These are phyloP conservation scores for Pseudomyrmex dendroicus DNA, from an alignment of 1,140 invertebrate genomes.

Conservation along the genomic window DNA sequence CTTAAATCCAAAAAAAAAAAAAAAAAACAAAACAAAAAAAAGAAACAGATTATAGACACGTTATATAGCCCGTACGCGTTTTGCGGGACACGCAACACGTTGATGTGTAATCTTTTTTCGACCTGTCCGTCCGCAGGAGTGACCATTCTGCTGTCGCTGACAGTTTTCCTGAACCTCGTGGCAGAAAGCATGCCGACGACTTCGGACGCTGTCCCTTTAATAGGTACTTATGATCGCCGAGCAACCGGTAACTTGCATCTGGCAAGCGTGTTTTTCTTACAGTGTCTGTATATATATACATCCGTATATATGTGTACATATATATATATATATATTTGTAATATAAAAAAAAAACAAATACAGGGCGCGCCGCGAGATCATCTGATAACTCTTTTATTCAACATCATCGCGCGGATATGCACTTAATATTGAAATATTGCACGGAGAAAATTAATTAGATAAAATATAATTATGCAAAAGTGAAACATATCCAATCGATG, in stretches of 20 bases:
- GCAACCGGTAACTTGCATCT: slow-evolving; percentile 58
- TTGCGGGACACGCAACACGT: slow-evolving; percentile 16
- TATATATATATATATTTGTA: neutral
- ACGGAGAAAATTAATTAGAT: no score
- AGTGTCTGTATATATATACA: slow-evolving; percentile 70
- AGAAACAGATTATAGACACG: neutral
- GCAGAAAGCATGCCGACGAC: slow-evolving; percentile 96
- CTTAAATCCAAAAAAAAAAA: no score
- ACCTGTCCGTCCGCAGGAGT: slow-evolving; percentile 90
- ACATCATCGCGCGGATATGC: slow-evolving; percentile 17
- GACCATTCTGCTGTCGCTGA: slow-evolving; percentile 99
- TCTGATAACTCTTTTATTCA: slow-evolving; percentile 24
- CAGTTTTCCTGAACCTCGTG: slow-evolving; percentile 98
- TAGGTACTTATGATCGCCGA: slow-evolving; percentile 85
- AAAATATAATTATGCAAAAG: no score
- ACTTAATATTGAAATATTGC: neutral
- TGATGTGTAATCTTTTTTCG: slow-evolving; percentile 52
- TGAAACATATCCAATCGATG: no score
- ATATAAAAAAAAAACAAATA: neutral
- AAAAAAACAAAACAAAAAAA: no score
- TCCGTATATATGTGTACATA: slow-evolving; percentile 41
- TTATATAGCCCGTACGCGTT: slow-evolving; percentile 16
- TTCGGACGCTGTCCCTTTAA: slow-evolving; percentile 92
- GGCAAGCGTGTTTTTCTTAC: slow-evolving; percentile 66
- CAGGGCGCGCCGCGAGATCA: slow-evolving; percentile 35